Evolutionary conservation across 2,113 vertebrate genomes (phyloP), one percentile per base, ranked within the genome.

Genomic region (Oenanthe melanoleuca): DNA sequence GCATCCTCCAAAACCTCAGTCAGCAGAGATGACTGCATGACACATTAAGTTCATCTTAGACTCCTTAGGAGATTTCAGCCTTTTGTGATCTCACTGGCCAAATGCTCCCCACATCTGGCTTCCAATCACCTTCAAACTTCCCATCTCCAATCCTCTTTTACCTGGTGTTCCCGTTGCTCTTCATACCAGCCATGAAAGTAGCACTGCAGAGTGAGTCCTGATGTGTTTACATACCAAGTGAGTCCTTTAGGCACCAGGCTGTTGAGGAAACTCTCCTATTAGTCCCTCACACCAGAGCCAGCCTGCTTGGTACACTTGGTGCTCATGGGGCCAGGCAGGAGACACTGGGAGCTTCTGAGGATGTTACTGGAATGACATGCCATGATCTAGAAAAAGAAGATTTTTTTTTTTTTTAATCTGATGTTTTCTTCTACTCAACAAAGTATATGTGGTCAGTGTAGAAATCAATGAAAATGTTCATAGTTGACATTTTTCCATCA

Each of bases 281-380:
- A 47, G 61, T 29, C 79, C 22, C 24, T 87, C 34, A 49, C 5
- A 6, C 34, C 12, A 6, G 29, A 60, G 10, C 33, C 74, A 22
- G 6, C 72, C 56, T 86, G 13, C 14, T 63, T 84, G 19, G 3
- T 59, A 7, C 23, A 3, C 4, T 2, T 2, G 0, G 29, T 45
- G 26, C 26, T 65, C 5, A 6, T 25, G 19, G 8, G 17, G 5
- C 28, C 1, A 5, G n/a, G 26, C 31, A 67, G 47, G 47, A 90
- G 20, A 40, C 15, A 6, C 4, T 64, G 29, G 40, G 42, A 77
- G 11, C 40, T 90, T 52, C 40, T 69, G 31, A 33, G 22, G 4
- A 13, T 64, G 14, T 28, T 28, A 8, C 4, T 37, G 28, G 23
- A 77, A 86, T 73, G 31, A 52, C 15, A 18, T 37, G 29, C 24